A percentile compares a stretch with the other conserved stretches of the same genome.
These are phyloP conservation scores for Epinephelus coioides DNA, from an alignment of 2,797 vertebrate species.

Conservation along the genomic window DNA sequence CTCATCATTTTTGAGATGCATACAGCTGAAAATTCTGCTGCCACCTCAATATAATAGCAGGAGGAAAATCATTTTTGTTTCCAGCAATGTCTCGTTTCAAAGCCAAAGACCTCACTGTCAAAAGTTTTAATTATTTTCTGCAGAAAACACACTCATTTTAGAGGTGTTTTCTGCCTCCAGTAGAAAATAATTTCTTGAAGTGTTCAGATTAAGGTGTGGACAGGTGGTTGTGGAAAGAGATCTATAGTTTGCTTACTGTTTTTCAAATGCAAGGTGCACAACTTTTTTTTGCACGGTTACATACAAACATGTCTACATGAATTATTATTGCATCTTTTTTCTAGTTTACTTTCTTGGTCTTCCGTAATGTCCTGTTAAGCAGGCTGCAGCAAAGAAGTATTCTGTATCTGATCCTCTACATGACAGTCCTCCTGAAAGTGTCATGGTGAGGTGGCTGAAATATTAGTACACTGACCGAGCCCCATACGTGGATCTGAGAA, in stretches of 20 bases:
- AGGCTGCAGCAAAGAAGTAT: not conserved
- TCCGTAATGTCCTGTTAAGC: not conserved
- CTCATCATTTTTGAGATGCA: not conserved
- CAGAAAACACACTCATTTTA: not conserved
- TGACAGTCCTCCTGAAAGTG: not conserved
- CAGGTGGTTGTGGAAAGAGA: not conserved
- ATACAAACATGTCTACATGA: too few relatives aligned
- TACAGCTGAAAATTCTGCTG: not conserved
- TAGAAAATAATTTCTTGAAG: not conserved
- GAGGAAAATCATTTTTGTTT: not conserved
- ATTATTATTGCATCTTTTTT: too few relatives aligned
- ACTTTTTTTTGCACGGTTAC: not conserved
- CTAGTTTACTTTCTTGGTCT: not conserved
- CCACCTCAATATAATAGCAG: not conserved
- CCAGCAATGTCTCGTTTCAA: not conserved
- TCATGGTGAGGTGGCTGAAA: conserved; percentile 3
- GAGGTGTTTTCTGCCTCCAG: too few relatives aligned
- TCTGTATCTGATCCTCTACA: not conserved
- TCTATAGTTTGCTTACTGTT: not conserved
- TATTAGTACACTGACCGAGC: conserved; percentile 3
- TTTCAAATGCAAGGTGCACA: not conserved
- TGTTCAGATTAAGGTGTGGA: not conserved
- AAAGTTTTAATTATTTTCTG: not conserved
- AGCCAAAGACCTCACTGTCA: not conserved
- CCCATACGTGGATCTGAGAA: not conserved